Evolutionary conservation across 2,797 vertebrate genomes (phyloP).

Genomic region (Acanthurus lineatus): DNA sequence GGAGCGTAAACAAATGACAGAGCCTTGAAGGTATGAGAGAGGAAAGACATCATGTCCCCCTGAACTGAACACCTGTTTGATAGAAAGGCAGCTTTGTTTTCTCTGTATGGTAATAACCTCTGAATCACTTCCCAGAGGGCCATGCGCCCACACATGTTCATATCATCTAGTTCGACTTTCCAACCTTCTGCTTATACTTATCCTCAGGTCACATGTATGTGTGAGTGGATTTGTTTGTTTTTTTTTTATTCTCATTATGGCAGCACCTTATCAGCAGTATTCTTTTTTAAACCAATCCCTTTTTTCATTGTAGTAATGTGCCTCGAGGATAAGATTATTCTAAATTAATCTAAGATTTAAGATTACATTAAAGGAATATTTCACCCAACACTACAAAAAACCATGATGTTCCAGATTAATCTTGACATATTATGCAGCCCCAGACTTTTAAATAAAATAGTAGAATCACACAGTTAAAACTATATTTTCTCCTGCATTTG

Average conservation of each 20-base stretch:
- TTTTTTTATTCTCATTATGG: background rate
- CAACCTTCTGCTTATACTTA: slow-evolving; percentile 33
- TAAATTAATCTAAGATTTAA: background rate
- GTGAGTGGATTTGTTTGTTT: background rate
- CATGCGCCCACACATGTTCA: slow-evolving; percentile 37
- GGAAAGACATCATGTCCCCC: slow-evolving; percentile 21
- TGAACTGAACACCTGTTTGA: slow-evolving; percentile 76
- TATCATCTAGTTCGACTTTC: slow-evolving; percentile 33
- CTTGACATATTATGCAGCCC: background rate
- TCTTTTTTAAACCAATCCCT: background rate
- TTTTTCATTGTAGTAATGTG: background rate
- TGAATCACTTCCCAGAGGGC: slow-evolving; percentile 83
- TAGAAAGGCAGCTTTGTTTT: slow-evolving; percentile 81
- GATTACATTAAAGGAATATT: slow-evolving; percentile 3
- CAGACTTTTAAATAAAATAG: slow-evolving; percentile 4
- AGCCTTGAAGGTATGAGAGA: slow-evolving; percentile 32
- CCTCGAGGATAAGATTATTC: background rate
- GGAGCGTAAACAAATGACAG: slow-evolving; percentile 51
- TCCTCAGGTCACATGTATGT: slow-evolving; percentile 37
- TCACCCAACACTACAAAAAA: background rate
- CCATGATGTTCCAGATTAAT: background rate
- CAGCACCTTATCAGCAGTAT: background rate
- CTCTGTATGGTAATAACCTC: slow-evolving; percentile 80
- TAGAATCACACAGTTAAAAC: background rate
- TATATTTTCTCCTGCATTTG: background rate